phyloP scores from a whole-genome alignment of 1,140 invertebrate genomes.

The Caenorhabditis elegans region WBcel235 BX284606.5:8290501-8291000 shows the following conservation, averaged over 20 bases:
- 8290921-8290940: slow-evolving; percentile 33
- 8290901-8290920: background rate
- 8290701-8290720: slow-evolving; percentile 4
- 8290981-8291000: slow-evolving; percentile 36
- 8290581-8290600: too few species aligned
- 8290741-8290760: background rate
- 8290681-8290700: too few species aligned
- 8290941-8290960: slow-evolving; percentile 36
- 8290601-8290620: too few species aligned
- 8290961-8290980: slow-evolving; percentile 22
- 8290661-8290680: too few species aligned
- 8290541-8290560: background rate
- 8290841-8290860: slow-evolving; percentile 14
- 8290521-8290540: background rate
- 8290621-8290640: too few species aligned
- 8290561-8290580: too few species aligned
- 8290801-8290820: slow-evolving; percentile 17
- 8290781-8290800: slow-evolving; percentile 35
- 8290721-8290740: background rate
- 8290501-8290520: background rate
- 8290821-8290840: slow-evolving; percentile 40
- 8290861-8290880: slow-evolving; percentile 27
- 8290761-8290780: slow-evolving; percentile 21
- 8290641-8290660: too few species aligned
- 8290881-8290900: slow-evolving; percentile 6